Evolutionary conservation across 2,888 invertebrate species (phyloP), one percentile per base, ranked within the genome.

Genomic region (Dynastes tityus): DNA sequence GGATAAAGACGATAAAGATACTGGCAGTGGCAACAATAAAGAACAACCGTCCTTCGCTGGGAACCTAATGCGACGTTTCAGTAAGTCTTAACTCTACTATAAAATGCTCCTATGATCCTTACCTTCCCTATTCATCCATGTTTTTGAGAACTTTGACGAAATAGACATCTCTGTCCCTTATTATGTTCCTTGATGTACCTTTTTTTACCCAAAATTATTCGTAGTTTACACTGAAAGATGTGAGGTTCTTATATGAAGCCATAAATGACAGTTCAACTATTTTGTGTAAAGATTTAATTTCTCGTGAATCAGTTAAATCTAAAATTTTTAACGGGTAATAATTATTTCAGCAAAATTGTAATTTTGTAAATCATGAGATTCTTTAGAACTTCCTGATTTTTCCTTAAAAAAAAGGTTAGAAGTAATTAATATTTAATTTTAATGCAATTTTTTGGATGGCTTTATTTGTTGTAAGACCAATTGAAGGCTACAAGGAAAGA

Each of bases 21-120:
- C 58, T 6, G 27, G 58, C 11, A 58, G 73, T 29, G 22, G 65
- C 22, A 80, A 79, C 76, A 78, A 32, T 67, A 67, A 45, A 49
- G 67, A 67, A 8, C 86, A 90, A 83, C 89, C 90, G 78, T 90
- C 93, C 81, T 93, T 94, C 90, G 93, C 94, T 84, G 94, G 94
- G 87, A 93, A 91, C 91, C 90, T 95, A 85, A 94, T 94, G 91
- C 92, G 95, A 89, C 93, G 95, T 91, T 95, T 95, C 93, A 95
- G 96, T 96, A 95, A 96, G 96, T 96, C 92, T 91, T 89, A 88
- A 88, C 86, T 89, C 84, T 85, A 83, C 80, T 80, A 81, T 73
- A 64, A 64, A 64, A 32, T 4, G 13, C 11, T 32, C 37, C 64
- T 64, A n/a, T 4, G 22, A 22, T 58, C 55, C 55, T 58, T 8